Percentiles rank a stretch among this genome's conserved stretches.
phyloP scores from a whole-genome alignment of 2,888 invertebrate genomes.

The Caenorhabditis japonica region DNA sequence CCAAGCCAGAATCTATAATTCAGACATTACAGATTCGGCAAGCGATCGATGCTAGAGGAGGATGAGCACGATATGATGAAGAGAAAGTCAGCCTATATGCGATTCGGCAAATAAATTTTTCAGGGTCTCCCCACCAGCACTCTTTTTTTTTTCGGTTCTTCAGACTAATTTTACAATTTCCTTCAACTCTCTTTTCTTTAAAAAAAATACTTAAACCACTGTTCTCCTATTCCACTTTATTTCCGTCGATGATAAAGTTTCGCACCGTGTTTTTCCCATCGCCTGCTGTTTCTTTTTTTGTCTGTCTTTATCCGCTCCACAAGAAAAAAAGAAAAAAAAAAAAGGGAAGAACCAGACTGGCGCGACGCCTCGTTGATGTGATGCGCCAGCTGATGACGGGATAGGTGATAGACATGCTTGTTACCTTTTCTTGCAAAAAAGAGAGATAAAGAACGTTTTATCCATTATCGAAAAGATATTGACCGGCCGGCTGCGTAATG shows the following conservation, averaged over 20 bases:
- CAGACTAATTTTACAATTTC: background rate
- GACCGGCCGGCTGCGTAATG: too few relatives aligned
- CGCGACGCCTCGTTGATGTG: conserved; percentile 40
- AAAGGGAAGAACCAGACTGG: conserved; percentile 24
- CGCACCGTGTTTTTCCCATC: conserved; percentile 46
- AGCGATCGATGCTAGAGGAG: conserved; percentile 43
- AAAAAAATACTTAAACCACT: conserved; percentile 30
- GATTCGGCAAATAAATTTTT: conserved; percentile 56
- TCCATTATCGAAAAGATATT: too few relatives aligned
- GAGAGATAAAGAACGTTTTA: too few relatives aligned
- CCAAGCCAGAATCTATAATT: background rate
- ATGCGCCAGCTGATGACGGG: too few relatives aligned
- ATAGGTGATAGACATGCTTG: conserved; percentile 35
- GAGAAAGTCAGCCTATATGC: conserved; percentile 71
- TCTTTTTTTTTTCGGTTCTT: conserved; percentile 1
- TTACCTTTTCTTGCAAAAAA: conserved; percentile 15
- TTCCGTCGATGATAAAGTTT: conserved; percentile 42
- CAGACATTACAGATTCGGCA: conserved; percentile 45
- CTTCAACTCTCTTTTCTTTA: conserved; percentile 13
- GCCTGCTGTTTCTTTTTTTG: conserved; percentile 3
- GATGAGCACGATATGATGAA: conserved; percentile 63
- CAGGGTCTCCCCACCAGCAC: conserved; percentile 52
- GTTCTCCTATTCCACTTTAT: conserved; percentile 4
- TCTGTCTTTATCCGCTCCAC: conserved; percentile 17
- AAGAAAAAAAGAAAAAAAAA: conserved; percentile 1